Base-by-base conservation (phyloP, 1,140 invertebrate genomes). In the Armadillidium nasatum region DNA sequence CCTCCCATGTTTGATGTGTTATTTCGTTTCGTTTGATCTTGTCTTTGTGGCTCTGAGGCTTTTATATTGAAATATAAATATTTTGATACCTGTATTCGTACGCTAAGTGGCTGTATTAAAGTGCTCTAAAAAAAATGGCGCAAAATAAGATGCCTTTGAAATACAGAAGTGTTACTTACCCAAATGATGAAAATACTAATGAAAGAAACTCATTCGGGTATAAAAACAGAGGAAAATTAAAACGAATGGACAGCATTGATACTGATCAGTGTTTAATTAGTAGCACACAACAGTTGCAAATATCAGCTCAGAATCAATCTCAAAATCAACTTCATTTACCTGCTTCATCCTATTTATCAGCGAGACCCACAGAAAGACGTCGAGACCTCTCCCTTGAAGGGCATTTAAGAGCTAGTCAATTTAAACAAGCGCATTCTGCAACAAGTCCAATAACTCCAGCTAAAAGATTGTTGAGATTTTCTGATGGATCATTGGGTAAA, bases 381-480 rank as follows among this genome's bases (percentile, higher is more conserved):
- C 22, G 73, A 68, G 45, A 75, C 33, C 73, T 75, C 23, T 75
- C 73, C n/a, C 60, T 44, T 4, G 73, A 75, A 68, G 73, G 73
- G 7, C 68, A 60, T 46, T 67, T 75, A 21, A 67, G 73, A 19
- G 66, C 46, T 33, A 60, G 67, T 68, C 66, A 60, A 9, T 75
- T 75, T 67, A 60, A 75, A n/a, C 73, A 75, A 43, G 67, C 73
- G 0, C 73, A 75, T 43, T 75, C 73, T 1, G 73, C 73, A 21
- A 68, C 73, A 19, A 75, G 73, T n/a, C 60, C 73, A 33, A 7
- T 75, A 44, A 54, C 60, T 19, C 33, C 54, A 15, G 33, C 73
- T 44, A 60, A 75, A 15, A 66, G 73, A 10, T 43, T 60, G 11
- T 44, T 75, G 60, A 67, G 73, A 44, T 67, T 75, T 43, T 75